A percentile compares a stretch with the other conserved stretches of the same genome.
Conservation (phyloP, 2,113 vertebrate species). For the Ascaphus truei region DNA sequence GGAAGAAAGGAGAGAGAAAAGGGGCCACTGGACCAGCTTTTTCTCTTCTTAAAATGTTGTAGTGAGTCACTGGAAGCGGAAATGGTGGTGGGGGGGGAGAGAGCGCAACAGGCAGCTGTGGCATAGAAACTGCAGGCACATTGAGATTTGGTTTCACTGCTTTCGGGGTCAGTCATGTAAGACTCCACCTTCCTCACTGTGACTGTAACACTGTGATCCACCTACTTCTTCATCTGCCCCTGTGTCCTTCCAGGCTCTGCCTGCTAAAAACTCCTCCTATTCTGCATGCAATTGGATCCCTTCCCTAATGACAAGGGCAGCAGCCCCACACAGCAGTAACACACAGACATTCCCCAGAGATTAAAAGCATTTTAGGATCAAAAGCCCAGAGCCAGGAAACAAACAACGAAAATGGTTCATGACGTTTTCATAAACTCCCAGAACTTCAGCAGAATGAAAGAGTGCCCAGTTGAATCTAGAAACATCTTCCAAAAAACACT, state of each 20-base stretch:
- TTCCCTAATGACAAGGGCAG: background rate
- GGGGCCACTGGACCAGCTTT: no score
- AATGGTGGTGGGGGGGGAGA: background rate
- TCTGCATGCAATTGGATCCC: background rate
- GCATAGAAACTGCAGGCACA: slow-evolving; percentile 21
- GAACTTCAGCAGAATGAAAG: background rate
- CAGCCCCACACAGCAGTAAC: background rate
- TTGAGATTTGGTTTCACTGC: slow-evolving; percentile 14
- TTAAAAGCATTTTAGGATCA: slow-evolving; percentile 17
- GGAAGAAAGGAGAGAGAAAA: no score
- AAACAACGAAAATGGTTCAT: background rate
- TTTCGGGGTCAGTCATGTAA: slow-evolving; percentile 7
- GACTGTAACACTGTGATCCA: slow-evolving; percentile 2
- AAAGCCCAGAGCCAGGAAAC: background rate
- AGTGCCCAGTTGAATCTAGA: background rate
- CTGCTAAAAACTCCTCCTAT: no score
- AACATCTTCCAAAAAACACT: background rate
- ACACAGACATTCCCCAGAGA: slow-evolving; percentile 24
- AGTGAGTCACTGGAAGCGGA: slow-evolving; percentile 19
- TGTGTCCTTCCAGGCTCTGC: background rate
- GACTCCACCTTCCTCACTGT: slow-evolving; percentile 10
- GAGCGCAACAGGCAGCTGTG: slow-evolving; percentile 14
- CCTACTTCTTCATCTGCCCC: background rate
- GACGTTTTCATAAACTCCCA: background rate
- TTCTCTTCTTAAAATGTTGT: background rate